Percentiles rank a stretch among this genome's conserved stretches.
These are phyloP conservation scores for Megastigmus dorsalis DNA, from an alignment of 2,888 invertebrate genomes.

Conservation along the genomic window DNA sequence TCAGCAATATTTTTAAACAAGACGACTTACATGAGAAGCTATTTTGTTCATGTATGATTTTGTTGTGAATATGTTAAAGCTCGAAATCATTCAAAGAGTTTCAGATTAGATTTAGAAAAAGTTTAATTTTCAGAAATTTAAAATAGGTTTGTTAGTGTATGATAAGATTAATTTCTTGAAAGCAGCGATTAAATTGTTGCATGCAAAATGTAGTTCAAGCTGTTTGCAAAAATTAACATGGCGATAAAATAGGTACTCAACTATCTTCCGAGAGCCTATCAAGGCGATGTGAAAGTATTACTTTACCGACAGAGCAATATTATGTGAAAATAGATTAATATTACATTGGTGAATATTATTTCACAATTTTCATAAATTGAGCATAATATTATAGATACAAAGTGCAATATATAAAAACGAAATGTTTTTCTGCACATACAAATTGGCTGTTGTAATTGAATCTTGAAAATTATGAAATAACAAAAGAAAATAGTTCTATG, in stretches of 20 bases:
- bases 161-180: background rate
- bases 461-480: background rate
- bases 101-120: no score
- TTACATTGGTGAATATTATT: background rate
- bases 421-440: background rate
- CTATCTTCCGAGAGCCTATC: background rate
- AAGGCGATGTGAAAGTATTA: background rate
- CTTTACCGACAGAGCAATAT: constrained; percentile 14
- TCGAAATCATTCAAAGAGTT: no score
- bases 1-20: no score
- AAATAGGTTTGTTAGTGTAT: background rate
- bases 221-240: background rate
- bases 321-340: constrained; percentile 17
- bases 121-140: background rate
- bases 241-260: background rate
- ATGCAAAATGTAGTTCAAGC: no score
- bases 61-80: no score
- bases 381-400: background rate
- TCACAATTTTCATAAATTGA: background rate
- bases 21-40: no score
- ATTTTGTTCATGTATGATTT: no score
- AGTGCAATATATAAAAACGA: background rate
- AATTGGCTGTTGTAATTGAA: background rate
- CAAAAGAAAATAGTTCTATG: background rate
- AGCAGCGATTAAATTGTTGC: no score